Evolutionary conservation across 2,888 invertebrate genomes (phyloP).

Genomic region (Apamea sordens): DNA sequence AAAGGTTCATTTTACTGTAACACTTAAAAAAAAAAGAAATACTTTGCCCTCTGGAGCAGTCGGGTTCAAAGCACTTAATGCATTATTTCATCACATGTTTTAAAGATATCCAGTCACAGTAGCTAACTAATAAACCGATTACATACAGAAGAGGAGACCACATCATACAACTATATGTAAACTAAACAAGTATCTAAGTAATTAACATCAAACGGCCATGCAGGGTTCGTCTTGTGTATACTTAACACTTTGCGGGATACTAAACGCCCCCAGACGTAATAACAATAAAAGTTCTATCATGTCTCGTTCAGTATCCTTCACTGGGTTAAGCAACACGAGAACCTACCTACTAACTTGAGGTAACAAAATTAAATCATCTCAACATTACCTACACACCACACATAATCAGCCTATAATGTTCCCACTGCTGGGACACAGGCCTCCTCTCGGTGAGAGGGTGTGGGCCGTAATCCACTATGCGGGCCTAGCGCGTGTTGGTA

Average conservation of each 20-base stretch:
- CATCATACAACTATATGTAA: background rate
- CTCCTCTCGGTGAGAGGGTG: background rate
- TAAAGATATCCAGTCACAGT: background rate
- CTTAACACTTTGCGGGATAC: background rate
- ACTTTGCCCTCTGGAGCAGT: no score
- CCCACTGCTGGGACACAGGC: background rate
- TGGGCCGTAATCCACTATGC: no score
- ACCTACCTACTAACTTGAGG: background rate
- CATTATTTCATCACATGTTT: background rate
- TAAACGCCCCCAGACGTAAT: background rate
- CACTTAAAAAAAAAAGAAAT: no score
- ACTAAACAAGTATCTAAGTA: constrained; percentile 20
- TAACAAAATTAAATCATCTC: background rate
- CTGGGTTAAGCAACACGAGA: background rate
- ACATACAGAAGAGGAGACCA: constrained; percentile 6
- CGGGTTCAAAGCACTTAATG: background rate
- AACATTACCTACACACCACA: background rate
- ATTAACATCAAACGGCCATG: constrained; percentile 16
- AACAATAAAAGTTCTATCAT: background rate
- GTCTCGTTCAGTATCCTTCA: background rate
- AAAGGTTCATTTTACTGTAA: background rate
- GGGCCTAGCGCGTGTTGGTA: background rate
- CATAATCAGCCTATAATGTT: background rate
- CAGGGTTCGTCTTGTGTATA: constrained; percentile 1
- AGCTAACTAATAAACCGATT: background rate